Evolutionary conservation across 2,888 invertebrate genomes (phyloP).

Genomic region (Eilema depressum): DNA sequence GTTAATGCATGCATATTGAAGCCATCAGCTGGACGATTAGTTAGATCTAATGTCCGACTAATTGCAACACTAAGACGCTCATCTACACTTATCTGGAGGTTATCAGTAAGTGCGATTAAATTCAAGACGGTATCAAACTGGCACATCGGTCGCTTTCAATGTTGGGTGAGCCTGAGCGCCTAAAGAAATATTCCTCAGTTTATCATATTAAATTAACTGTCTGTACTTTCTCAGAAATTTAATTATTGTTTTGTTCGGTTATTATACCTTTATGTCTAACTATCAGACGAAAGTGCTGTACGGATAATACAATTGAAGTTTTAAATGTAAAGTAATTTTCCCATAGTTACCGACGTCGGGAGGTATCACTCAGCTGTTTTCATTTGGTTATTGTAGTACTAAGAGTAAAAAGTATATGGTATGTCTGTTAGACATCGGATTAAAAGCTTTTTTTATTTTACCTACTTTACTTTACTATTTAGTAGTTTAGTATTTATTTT

Average conservation of each 20-base stretch:
- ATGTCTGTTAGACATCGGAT: too few relatives aligned
- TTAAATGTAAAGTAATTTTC: constrained; percentile 10
- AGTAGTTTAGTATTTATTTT: too few relatives aligned
- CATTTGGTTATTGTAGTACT: not conserved
- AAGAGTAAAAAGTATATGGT: not conserved
- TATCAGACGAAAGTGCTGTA: constrained; percentile 14
- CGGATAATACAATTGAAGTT: constrained; percentile 13
- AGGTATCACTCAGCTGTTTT: not conserved
- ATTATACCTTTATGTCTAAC: constrained; percentile 23
- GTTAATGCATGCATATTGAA: not conserved
- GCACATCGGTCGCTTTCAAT: constrained; percentile 50
- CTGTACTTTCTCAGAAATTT: constrained; percentile 37
- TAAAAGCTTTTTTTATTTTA: too few relatives aligned
- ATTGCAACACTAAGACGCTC: constrained; percentile 24
- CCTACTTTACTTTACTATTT: too few relatives aligned
- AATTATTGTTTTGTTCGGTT: constrained; percentile 34
- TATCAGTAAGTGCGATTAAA: constrained; percentile 33
- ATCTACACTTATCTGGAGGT: constrained; percentile 19
- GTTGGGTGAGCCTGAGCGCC: constrained; percentile 38
- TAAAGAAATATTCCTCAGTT: constrained; percentile 38
- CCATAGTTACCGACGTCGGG: constrained; percentile 6
- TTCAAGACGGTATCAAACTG: constrained; percentile 39
- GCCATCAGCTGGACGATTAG: not conserved
- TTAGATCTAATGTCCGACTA: constrained; percentile 21
- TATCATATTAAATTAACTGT: constrained; percentile 36